phyloP scores from a whole-genome alignment of 2,113 vertebrate genomes.

The Balaeniceps rex region DNA sequence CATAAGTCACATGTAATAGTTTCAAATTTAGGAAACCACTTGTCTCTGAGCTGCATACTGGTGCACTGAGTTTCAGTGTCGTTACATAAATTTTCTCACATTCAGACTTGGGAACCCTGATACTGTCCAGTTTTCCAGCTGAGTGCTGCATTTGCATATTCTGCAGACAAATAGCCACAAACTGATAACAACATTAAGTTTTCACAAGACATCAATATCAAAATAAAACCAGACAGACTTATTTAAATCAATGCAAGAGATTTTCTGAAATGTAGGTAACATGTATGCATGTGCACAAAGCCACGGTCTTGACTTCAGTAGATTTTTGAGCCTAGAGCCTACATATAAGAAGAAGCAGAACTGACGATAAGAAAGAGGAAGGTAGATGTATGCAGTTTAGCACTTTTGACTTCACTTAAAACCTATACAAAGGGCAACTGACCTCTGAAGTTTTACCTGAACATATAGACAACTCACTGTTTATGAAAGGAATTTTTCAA shows the following conservation, averaged over 20 bases:
- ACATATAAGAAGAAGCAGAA: not conserved
- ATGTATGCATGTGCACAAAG: not conserved
- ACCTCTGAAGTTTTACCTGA: not conserved
- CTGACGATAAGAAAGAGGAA: not conserved
- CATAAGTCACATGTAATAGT: accelerated
- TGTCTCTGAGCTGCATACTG: not conserved
- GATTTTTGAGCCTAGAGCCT: not conserved
- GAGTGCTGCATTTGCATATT: not conserved
- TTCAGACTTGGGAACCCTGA: not conserved
- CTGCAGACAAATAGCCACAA: not conserved
- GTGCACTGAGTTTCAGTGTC: not conserved
- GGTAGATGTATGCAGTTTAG: not conserved
- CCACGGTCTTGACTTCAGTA: not conserved
- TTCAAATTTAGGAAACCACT: not conserved
- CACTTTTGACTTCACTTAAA: not conserved
- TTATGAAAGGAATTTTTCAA: not conserved
- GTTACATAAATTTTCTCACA: not conserved
- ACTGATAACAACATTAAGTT: not conserved
- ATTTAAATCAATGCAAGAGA: not conserved
- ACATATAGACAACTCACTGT: not conserved
- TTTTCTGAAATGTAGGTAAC: not conserved
- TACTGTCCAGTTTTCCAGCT: not conserved
- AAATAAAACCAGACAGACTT: not conserved
- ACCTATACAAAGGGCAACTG: not conserved
- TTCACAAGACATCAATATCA: not conserved